phyloP scores from a whole-genome alignment of 2,797 vertebrate species.

The Rhodeus uyekii region DNA sequence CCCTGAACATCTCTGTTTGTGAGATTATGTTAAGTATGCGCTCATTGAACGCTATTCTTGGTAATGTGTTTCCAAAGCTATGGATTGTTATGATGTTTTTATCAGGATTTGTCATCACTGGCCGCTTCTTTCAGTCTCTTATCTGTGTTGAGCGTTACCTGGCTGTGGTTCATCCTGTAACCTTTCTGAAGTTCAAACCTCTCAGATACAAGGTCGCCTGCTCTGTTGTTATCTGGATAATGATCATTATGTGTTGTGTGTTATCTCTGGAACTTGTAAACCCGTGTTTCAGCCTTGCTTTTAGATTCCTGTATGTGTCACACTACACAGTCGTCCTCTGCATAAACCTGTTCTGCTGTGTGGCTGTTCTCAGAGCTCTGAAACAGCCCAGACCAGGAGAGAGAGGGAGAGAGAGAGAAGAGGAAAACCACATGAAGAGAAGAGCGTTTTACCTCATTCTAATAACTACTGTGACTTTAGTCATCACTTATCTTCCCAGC shows the following conservation, averaged over 20 bases:
- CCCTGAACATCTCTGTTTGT: constrained; percentile 36
- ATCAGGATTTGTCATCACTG: not conserved
- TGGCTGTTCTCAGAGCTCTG: constrained; percentile 49
- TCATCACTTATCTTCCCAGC: constrained; percentile 36
- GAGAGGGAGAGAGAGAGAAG: constrained; percentile 30
- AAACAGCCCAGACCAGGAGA: constrained; percentile 41
- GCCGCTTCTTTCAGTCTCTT: constrained; percentile 45
- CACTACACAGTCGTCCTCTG: constrained; percentile 11
- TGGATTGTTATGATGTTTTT: not conserved
- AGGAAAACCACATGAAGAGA: constrained; percentile 43
- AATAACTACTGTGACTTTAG: constrained; percentile 3
- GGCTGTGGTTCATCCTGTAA: constrained; percentile 51
- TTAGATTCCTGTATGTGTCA: not conserved
- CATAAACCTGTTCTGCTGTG: constrained; percentile 36
- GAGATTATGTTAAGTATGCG: constrained; percentile 29
- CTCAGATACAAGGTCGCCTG: constrained; percentile 38
- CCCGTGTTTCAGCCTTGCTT: not conserved
- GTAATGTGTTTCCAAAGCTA: accelerated
- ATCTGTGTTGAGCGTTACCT: constrained; percentile 53
- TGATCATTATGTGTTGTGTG: not conserved
- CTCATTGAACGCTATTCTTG: not conserved
- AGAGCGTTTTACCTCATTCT: constrained; percentile 47
- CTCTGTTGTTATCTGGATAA: constrained; percentile 33
- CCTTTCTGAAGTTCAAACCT: constrained; percentile 48
- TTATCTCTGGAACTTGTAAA: not conserved